Conservation (phyloP, 30 jellyfish, hydroid and myxozoan species). For the Hydractinia symbiolongicarpus region DNA sequence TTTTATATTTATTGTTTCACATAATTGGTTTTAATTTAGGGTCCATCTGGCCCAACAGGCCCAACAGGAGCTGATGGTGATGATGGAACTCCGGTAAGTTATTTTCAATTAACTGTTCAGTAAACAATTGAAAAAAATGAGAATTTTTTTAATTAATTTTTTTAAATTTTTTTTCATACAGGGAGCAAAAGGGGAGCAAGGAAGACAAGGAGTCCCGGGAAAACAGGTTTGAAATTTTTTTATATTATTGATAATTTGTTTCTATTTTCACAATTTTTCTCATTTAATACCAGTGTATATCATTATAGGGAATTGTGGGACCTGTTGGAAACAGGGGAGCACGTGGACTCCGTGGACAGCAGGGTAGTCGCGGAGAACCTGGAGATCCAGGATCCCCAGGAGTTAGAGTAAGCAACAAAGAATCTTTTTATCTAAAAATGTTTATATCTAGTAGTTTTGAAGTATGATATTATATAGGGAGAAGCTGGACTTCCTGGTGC, state of each 20-base stretch:
- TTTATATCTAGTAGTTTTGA: not conserved
- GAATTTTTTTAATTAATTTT: not conserved
- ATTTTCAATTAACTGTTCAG: not conserved
- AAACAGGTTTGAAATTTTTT: not conserved
- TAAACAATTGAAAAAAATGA: not conserved
- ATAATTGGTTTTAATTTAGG: not conserved
- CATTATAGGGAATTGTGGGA: not conserved
- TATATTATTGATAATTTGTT: not conserved
- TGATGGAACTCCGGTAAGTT: conserved; percentile 15
- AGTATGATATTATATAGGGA: not conserved
- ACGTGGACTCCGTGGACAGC: conserved; percentile 17
- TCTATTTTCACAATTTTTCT: not conserved
- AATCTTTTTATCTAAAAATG: not conserved
- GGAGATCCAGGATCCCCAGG: conserved; percentile 42
- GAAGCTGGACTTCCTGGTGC: conserved; percentile 9
- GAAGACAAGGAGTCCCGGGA: conserved; percentile 22
- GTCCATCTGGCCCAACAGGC: conserved; percentile 5
- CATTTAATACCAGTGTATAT: not conserved
- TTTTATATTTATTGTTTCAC: not conserved
- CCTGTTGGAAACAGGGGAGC: conserved; percentile 22
- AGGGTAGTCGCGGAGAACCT: conserved; percentile 29
- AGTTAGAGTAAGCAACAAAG: conserved; percentile 4
- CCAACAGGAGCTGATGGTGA: conserved; percentile 12
- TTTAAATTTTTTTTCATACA: not conserved
- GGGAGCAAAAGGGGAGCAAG: conserved; percentile 37